Evolutionary conservation across 2,113 vertebrate species (phyloP).

Genomic region (Ceyx margarethae): DNA sequence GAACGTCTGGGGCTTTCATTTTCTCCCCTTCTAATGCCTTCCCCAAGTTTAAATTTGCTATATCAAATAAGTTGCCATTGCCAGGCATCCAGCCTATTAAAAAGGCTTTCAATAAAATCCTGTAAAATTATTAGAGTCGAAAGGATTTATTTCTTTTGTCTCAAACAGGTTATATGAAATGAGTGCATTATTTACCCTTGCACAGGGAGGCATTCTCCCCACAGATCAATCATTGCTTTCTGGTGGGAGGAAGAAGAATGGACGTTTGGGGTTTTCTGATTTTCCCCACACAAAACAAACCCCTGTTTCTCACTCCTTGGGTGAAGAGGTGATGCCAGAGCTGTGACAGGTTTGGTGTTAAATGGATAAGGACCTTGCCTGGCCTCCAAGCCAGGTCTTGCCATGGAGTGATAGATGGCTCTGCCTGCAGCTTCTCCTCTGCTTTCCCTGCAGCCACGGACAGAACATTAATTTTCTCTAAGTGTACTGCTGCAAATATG

Average conservation of each 20-base stretch:
- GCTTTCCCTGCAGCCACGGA: conserved; percentile 19
- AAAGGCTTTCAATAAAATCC: background rate
- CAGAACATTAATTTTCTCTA: conserved; percentile 69
- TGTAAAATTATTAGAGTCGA: background rate
- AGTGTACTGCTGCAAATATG: conserved; percentile 61
- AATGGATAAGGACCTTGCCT: background rate
- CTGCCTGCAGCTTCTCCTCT: conserved; percentile 30
- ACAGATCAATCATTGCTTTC: background rate
- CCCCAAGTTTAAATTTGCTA: background rate
- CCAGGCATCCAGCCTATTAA: background rate
- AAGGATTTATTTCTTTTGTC: background rate
- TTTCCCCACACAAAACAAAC: no score
- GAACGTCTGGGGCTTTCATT: background rate
- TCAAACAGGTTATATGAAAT: background rate
- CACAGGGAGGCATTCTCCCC: background rate
- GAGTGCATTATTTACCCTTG: background rate
- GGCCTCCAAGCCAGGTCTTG: conserved; percentile 11
- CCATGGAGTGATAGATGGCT: conserved; percentile 47
- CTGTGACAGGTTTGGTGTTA: background rate
- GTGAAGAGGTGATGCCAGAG: background rate
- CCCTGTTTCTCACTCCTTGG: background rate
- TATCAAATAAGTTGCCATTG: background rate
- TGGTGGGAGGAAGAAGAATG: background rate
- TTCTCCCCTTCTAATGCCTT: background rate
- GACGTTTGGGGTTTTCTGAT: background rate